Conservation (phyloP, 2,113 vertebrate genomes). For the Alaudala cheleensis region DNA sequence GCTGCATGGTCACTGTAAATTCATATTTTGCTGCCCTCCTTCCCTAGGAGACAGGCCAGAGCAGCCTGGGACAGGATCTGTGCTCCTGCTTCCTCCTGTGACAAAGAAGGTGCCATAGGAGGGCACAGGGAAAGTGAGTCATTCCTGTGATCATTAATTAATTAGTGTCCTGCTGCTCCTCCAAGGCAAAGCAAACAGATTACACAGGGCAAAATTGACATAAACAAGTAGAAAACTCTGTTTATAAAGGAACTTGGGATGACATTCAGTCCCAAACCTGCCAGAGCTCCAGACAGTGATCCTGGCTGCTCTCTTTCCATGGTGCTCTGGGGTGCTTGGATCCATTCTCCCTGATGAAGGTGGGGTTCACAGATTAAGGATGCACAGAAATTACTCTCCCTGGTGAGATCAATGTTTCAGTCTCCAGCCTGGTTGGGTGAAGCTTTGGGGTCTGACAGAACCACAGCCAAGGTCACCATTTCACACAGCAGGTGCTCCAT, state of each 20-base stretch:
- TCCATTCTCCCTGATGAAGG: not conserved
- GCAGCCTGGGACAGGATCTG: not conserved
- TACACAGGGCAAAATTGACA: not conserved
- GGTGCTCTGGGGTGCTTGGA: not conserved
- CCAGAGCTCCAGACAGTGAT: fast-evolving
- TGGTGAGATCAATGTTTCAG: not conserved
- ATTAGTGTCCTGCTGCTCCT: slow-evolving; percentile 47
- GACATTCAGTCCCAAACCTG: not conserved
- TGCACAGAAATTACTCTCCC: not conserved
- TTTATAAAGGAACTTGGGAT: not conserved
- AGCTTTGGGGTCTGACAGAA: not conserved
- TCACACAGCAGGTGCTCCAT: not conserved
- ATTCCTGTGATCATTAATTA: slow-evolving; percentile 42
- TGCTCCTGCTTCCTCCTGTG: not conserved
- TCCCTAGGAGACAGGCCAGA: not conserved
- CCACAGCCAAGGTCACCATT: not conserved
- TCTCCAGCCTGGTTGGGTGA: not conserved
- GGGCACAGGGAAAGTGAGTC: slow-evolving; percentile 37
- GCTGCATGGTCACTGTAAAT: fast-evolving
- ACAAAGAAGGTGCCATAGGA: slow-evolving; percentile 10
- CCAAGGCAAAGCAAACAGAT: not conserved
- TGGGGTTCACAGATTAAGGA: not conserved
- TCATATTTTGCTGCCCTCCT: not conserved
- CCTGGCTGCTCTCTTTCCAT: not conserved
- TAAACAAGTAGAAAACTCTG: not conserved